A percentile compares a stretch with the other conserved stretches of the same genome.
phyloP scores from a whole-genome alignment of 2,113 vertebrate species.

The Crypturellus undulatus region DNA sequence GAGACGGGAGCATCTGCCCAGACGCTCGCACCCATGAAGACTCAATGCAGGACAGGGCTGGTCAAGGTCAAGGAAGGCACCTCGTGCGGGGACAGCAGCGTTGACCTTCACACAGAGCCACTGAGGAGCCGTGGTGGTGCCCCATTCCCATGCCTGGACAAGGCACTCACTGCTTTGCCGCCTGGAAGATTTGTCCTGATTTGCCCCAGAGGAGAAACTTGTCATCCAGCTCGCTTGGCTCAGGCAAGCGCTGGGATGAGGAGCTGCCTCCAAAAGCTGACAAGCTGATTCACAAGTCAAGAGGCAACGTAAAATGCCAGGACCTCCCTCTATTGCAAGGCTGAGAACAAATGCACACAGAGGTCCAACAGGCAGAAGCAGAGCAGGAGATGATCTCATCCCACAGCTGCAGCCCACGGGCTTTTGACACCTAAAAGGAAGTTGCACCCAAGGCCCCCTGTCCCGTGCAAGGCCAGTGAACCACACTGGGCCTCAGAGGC shows the following conservation, averaged over 20 bases:
- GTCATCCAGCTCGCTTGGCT: not conserved
- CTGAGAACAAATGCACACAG: not conserved
- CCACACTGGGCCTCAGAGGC: too few species aligned
- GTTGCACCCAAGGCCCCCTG: accelerated
- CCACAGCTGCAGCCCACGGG: not conserved
- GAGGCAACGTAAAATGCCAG: not conserved
- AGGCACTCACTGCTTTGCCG: not conserved
- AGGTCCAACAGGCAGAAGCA: not conserved
- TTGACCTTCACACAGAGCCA: not conserved
- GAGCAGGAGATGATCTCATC: not conserved
- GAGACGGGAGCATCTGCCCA: not conserved
- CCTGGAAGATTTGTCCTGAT: not conserved
- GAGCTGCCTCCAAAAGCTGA: not conserved
- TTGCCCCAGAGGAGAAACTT: not conserved
- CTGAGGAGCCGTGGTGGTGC: not conserved
- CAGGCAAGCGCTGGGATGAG: not conserved
- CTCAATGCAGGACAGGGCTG: not conserved
- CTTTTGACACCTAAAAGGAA: not conserved
- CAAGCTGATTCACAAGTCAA: not conserved
- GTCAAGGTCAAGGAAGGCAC: not conserved
- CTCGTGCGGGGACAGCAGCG: accelerated
- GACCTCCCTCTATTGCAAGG: not conserved
- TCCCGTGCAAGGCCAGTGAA: not conserved
- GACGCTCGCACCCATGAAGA: accelerated
- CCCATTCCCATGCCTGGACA: not conserved